A percentile compares a stretch with the other conserved stretches of the same genome.
Evolutionary conservation across 1,140 invertebrate species (phyloP).

Genomic region (Papilio polyxenes): DNA sequence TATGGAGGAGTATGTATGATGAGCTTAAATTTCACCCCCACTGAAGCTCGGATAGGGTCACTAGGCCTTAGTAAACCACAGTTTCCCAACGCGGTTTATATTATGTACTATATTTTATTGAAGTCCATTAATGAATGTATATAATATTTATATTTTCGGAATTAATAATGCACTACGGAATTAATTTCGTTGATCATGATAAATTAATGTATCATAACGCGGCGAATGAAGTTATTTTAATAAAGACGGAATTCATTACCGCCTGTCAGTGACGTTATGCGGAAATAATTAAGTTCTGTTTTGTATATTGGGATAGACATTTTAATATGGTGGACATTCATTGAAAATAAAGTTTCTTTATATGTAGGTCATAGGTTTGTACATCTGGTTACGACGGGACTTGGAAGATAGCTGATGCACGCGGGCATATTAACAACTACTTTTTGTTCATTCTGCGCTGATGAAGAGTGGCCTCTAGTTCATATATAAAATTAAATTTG

Average conservation of each 20-base stretch:
- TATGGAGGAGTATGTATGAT: too few species aligned
- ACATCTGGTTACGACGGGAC: too few species aligned
- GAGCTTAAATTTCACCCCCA: too few species aligned
- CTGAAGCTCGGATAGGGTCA: too few species aligned
- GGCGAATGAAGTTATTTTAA: constrained; percentile 22
- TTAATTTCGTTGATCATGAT: constrained; percentile 16
- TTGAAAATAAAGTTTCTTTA: background rate
- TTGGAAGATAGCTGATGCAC: too few species aligned
- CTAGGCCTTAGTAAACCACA: background rate
- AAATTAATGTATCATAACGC: constrained; percentile 15
- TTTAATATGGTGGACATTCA: background rate
- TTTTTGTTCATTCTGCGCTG: too few species aligned
- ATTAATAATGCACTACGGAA: background rate
- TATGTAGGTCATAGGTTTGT: too few species aligned
- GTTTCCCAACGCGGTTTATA: background rate
- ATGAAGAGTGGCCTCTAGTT: background rate
- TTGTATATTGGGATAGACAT: background rate
- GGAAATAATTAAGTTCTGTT: constrained; percentile 13
- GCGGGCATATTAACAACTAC: too few species aligned
- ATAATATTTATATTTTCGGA: background rate
- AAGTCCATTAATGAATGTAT: background rate
- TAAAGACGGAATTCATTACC: constrained; percentile 12
- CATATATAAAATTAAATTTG: constrained; percentile 19
- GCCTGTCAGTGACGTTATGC: constrained; percentile 7
- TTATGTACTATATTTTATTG: background rate